Conservation (phyloP, 2,888 invertebrate genomes). For the Morinoia aosen region DNA sequence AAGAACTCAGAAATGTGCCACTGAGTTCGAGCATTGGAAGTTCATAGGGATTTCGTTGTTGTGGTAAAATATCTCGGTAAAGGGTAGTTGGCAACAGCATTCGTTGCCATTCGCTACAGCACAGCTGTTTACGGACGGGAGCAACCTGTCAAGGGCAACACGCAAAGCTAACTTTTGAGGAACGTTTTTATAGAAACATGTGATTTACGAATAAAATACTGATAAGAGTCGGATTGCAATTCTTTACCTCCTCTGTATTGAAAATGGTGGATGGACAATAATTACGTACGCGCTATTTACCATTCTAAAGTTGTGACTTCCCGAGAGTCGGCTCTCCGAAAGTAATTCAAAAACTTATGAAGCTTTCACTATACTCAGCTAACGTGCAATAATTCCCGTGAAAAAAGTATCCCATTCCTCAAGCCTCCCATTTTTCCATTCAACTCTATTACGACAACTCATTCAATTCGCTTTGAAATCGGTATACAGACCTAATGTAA, state of each 20-base stretch:
- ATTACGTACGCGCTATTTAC: too few species aligned
- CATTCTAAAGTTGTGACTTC: too few species aligned
- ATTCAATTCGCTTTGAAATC: too few species aligned
- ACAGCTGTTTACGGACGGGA: background rate
- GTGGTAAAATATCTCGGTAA: background rate
- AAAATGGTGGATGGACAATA: background rate
- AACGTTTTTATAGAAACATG: background rate
- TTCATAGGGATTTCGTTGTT: background rate
- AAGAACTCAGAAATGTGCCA: slow-evolving; percentile 10
- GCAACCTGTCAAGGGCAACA: background rate
- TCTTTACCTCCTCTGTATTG: background rate
- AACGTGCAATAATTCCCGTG: too few species aligned
- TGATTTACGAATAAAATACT: background rate
- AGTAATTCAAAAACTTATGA: too few species aligned
- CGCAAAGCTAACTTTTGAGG: background rate
- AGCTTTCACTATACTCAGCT: too few species aligned
- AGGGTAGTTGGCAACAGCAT: background rate
- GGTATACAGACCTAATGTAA: too few species aligned
- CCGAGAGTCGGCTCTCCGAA: too few species aligned
- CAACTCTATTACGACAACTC: too few species aligned
- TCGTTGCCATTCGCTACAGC: slow-evolving; percentile 23
- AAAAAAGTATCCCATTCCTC: too few species aligned
- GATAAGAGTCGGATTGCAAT: background rate
- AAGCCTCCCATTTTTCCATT: too few species aligned
- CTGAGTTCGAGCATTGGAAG: slow-evolving; percentile 2